These are phyloP conservation scores for Porites divaricata DNA, from an alignment of 92 coral and sea anemone genomes.

Conservation along the genomic window DNA sequence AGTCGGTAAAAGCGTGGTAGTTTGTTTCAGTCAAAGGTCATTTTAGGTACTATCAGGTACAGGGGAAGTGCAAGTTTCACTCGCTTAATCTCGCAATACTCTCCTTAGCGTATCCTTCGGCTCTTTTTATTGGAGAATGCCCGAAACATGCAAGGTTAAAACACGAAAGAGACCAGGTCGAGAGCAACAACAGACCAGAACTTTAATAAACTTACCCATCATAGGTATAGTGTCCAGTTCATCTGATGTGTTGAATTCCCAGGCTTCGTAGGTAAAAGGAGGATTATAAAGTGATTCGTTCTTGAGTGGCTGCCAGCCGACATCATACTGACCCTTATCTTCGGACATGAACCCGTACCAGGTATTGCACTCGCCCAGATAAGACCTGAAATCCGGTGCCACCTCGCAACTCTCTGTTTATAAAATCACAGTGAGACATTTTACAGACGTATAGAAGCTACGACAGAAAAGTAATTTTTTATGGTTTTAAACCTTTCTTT, in stretches of 20 bases:
- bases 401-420: slow-evolving; percentile 76
- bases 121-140: too few species aligned
- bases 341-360: slow-evolving; percentile 84
- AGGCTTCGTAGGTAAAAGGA: slow-evolving; percentile 81
- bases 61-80: too few species aligned
- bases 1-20: too few species aligned
- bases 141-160: too few species aligned
- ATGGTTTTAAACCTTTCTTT: too few species aligned
- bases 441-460: too few species aligned
- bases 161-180: not conserved
- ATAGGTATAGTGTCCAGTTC: slow-evolving; percentile 74
- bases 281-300: slow-evolving; percentile 83
- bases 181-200: not conserved
- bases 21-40: too few species aligned
- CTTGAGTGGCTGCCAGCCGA: slow-evolving; percentile 86
- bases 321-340: slow-evolving; percentile 83
- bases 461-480: too few species aligned
- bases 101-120: too few species aligned
- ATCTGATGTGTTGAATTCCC: slow-evolving; percentile 81
- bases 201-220: slow-evolving; percentile 64
- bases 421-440: not conserved
- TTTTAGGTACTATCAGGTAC: too few species aligned
- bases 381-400: slow-evolving; percentile 52
- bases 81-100: too few species aligned
- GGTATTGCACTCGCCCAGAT: slow-evolving; percentile 59